Evolutionary conservation across 2,113 vertebrate species (phyloP), one percentile per base, ranked within the genome.

Genomic region (Sminthopsis crassicaudata): DNA sequence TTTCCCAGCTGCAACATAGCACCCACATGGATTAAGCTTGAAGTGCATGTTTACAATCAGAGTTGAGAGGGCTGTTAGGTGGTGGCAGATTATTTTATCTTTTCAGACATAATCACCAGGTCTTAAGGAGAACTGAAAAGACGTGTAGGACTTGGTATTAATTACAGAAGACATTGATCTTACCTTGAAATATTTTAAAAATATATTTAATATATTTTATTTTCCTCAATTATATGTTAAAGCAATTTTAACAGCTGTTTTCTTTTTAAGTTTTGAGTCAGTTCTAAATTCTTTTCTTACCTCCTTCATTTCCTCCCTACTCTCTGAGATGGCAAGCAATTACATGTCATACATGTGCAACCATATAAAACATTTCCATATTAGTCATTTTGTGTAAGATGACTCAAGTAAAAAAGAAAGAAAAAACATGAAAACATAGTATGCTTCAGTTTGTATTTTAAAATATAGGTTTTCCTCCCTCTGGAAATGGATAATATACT

Each of bases 51-150:
- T 93, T 91, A 27, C 6, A 93, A 57, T 30, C 91, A 95, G 90
- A 93, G 90, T 91, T 76, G 88, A n/a, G 2, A 91, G 90, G 90
- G 90, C 90, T 91, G n/a, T 24, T 90, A 52, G 94, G 84, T 24
- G 94, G 84, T 24, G 53, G 36, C 91, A 96, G n/a, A 94, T 90
- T 42, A 42, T 92, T 91, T 89, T 53, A 54, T 54, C 76, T 22
- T 93, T 90, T 94, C 94, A 94, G 91, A 92, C 42, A 30, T 57
- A 94, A 92, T 93, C 53, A 92, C 46, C 8, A 91, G 30, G 76
- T 92, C 91, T 84, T 25, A 52, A 93, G 92, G 52, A 94, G 48
- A 92, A 76, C 24, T 92, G 30, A 53, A 91, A 67, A 94, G 27
- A 52, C 91, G 4, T 50, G 46, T 27, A 76, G 16, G 53, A 88